Evolutionary conservation across 2,113 vertebrate species (phyloP).

Genomic region (Neodon shergylaensis): DNA sequence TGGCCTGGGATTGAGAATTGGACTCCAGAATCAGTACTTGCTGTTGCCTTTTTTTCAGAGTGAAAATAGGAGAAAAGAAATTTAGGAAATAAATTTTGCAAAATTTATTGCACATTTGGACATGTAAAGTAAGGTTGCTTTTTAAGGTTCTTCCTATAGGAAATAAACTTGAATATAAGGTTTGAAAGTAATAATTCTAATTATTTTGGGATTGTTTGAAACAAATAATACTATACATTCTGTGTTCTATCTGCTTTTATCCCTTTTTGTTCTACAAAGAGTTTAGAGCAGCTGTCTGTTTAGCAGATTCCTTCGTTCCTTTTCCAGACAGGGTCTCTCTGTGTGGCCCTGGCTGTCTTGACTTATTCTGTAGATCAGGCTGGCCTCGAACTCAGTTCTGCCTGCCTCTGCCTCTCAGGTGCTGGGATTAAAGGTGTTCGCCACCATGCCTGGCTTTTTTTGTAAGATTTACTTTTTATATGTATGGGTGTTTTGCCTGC

Average conservation of each 20-base stretch:
- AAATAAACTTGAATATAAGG: neutral
- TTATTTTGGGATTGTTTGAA: constrained; percentile 49
- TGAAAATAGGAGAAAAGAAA: constrained; percentile 45
- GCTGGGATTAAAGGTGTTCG: neutral
- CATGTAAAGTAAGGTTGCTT: constrained; percentile 38
- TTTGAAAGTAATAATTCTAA: constrained; percentile 36
- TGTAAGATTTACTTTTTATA: neutral
- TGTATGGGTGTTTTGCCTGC: neutral
- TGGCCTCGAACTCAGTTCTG: too few relatives aligned
- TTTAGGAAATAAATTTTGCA: constrained; percentile 54
- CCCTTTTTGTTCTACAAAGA: neutral
- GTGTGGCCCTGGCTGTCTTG: too few relatives aligned
- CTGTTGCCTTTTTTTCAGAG: constrained; percentile 29
- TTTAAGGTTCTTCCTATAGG: neutral
- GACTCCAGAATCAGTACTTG: neutral
- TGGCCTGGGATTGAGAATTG: neutral
- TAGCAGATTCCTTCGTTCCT: neutral
- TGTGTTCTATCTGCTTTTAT: constrained; percentile 34
- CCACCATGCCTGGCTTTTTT: neutral
- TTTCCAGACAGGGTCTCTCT: too few relatives aligned
- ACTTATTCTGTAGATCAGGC: too few relatives aligned
- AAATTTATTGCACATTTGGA: constrained; percentile 45
- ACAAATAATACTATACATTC: constrained; percentile 36
- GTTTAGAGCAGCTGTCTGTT: neutral
- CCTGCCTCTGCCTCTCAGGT: neutral